Evolutionary conservation across 2,888 invertebrate species (phyloP), one percentile per base, ranked within the genome.

Genomic region (Bellardia bayeri): DNA sequence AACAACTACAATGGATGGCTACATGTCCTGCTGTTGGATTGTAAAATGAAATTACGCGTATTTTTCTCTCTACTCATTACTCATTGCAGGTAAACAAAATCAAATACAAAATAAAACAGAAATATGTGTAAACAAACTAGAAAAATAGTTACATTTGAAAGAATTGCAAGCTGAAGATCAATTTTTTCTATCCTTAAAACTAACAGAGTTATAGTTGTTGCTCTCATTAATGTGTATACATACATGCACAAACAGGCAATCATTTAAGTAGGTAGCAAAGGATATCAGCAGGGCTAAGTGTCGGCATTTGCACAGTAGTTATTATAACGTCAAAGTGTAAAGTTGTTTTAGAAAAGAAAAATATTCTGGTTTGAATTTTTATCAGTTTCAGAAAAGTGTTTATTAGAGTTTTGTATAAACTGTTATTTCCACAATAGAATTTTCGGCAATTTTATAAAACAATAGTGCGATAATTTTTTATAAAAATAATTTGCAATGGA

Each of bases 281-380:
- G 64, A 84, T 72, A 76, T 74, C 68, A 71, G 64, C 49, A 14
- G 45, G 42, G 76, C 63, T 80, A 63, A 23, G 54, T 58, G 37
- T 61, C 71, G 42, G 69, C 37, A n/a, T n/a, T 66, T 7, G 45
- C 33, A 2, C 82, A 86, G 82, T 86, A 64, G 4, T 75, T 54
- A 74, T 40, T 54, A 56, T 14, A 75, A 58, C 63, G 58, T 37
- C 68, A 45, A 40, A 2, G 49, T 40, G 79, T 42, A 8, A 61
- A 79, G 82, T 80, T 75, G 56, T 61, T 76, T 74, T 14, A 40
- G 11, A 75, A 33, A 13, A 11, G 5, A 42, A 11, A 23, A 8
- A 40, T 58, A 76, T 82, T 86, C 74, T 75, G 51, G 74, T 82
- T 79, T 64, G 86, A 83, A 80, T 80, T 82, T 58, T 69, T 61